Evolutionary conservation across 1,140 invertebrate species (phyloP).

Genomic region (Neoseiulus cucumeris): DNA sequence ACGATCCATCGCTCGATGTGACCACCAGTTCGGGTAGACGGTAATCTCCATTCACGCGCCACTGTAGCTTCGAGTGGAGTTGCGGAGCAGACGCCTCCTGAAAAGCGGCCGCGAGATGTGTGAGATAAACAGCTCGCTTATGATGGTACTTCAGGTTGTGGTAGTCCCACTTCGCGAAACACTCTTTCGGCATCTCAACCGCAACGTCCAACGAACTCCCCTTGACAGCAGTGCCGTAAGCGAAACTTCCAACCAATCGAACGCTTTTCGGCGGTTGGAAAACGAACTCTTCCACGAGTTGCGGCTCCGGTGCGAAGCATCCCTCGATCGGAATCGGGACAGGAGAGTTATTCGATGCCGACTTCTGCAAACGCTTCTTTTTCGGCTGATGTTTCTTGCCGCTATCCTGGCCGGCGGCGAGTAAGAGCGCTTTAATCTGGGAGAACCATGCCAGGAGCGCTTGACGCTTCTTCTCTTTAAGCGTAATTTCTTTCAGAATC

Average conservation of each 20-base stretch:
- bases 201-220: background rate
- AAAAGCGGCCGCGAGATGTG: constrained; percentile 34
- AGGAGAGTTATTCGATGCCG: no score
- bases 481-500: background rate
- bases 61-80: background rate
- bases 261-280: background rate
- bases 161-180: constrained; percentile 43
- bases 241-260: background rate
- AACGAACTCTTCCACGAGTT: background rate
- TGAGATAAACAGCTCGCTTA: constrained; percentile 58
- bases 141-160: constrained; percentile 57
- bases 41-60: background rate
- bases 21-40: background rate
- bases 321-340: background rate
- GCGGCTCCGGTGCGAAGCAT: background rate
- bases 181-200: constrained; percentile 21
- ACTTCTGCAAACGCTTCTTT: no score
- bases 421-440: background rate
- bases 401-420: background rate
- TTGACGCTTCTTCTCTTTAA: background rate
- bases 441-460: background rate
- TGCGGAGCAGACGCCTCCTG: background rate
- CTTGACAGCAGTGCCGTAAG: background rate
- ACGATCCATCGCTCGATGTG: background rate
- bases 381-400: background rate